Percentiles rank a stretch among this genome's conserved stretches.
phyloP scores from a whole-genome alignment of 2,888 invertebrate species.

The Zaprionus obscuricornis region DNA sequence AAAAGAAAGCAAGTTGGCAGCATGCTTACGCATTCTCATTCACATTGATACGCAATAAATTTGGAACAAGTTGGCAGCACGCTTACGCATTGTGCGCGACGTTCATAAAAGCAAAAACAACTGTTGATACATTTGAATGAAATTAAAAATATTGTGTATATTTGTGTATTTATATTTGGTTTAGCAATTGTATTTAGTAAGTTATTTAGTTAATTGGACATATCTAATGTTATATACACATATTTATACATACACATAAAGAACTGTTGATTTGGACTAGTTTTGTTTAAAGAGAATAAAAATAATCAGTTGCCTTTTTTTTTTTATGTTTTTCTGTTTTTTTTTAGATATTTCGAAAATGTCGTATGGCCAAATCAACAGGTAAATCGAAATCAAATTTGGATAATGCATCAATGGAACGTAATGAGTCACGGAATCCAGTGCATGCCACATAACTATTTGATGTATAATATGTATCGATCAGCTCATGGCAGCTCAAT shows the following conservation, averaged over 20 bases:
- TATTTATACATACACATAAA: slow-evolving; percentile 50
- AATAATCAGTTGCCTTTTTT: slow-evolving; percentile 1
- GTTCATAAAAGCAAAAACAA: too few species aligned
- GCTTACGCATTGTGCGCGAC: too few species aligned
- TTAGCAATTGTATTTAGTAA: slow-evolving; percentile 66
- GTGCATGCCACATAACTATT: slow-evolving; percentile 98
- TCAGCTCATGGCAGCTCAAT: slow-evolving; percentile 91
- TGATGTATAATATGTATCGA: slow-evolving; percentile 91
- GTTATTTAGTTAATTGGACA: slow-evolving; percentile 66
- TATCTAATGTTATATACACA: slow-evolving; percentile 73
- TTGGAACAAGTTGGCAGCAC: too few species aligned
- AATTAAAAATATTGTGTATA: too few species aligned
- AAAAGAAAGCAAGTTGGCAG: too few species aligned
- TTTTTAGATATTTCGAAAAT: slow-evolving; percentile 96
- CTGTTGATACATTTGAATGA: too few species aligned
- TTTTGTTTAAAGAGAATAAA: slow-evolving; percentile 16
- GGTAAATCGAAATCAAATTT: slow-evolving; percentile 95
- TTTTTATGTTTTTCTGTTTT: too few species aligned
- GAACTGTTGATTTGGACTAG: slow-evolving; percentile 42
- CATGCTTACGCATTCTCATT: too few species aligned
- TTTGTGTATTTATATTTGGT: too few species aligned
- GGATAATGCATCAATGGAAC: slow-evolving; percentile 94
- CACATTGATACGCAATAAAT: too few species aligned
- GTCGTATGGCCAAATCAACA: slow-evolving; percentile 97
- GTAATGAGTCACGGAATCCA: slow-evolving; percentile 97